A percentile compares a stretch with the other conserved stretches of the same genome.
Conservation (phyloP, 2,113 vertebrate genomes). For the Chaenogobius annularis region DNA sequence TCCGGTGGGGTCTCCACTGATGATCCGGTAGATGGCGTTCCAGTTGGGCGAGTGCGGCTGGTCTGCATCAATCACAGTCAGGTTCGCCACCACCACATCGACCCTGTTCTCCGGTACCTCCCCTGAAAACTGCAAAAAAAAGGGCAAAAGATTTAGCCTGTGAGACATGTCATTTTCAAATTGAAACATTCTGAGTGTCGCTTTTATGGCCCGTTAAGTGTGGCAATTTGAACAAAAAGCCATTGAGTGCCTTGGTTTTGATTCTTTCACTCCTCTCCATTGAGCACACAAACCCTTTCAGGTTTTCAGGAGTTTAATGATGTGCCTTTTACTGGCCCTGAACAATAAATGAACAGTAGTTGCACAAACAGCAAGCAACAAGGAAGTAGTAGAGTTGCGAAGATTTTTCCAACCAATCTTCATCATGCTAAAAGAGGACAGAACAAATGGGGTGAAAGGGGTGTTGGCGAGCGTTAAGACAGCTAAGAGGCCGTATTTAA, state of each 20-base stretch:
- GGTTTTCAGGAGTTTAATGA: conserved; percentile 52
- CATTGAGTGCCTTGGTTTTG: conserved; percentile 12
- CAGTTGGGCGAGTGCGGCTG: conserved; percentile 93
- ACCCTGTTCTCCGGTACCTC: conserved; percentile 92
- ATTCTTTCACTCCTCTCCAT: conserved; percentile 26
- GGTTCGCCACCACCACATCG: conserved; percentile 87
- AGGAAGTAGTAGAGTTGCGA: conserved; percentile 23
- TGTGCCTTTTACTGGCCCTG: conserved; percentile 25
- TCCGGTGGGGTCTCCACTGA: conserved; percentile 88
- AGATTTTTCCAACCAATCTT: conserved; percentile 15
- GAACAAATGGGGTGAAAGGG: conserved; percentile 24
- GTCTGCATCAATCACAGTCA: conserved; percentile 90
- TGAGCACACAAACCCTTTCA: conserved; percentile 18
- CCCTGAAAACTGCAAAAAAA: conserved; percentile 81
- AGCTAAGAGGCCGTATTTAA: conserved; percentile 53
- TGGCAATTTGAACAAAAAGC: conserved; percentile 16
- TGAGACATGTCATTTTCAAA: conserved; percentile 9
- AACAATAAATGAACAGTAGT: conserved; percentile 47
- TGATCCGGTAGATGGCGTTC: conserved; percentile 92
- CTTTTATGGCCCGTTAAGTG: conserved; percentile 18
- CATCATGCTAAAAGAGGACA: conserved; percentile 33
- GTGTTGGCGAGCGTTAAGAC: conserved; percentile 39
- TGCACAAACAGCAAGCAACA: conserved; percentile 26
- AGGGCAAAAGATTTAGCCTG: neutral
- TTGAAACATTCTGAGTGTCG: conserved; percentile 1